phyloP scores from a whole-genome alignment of 2,113 vertebrate species.

The Zapus hudsonius region DNA sequence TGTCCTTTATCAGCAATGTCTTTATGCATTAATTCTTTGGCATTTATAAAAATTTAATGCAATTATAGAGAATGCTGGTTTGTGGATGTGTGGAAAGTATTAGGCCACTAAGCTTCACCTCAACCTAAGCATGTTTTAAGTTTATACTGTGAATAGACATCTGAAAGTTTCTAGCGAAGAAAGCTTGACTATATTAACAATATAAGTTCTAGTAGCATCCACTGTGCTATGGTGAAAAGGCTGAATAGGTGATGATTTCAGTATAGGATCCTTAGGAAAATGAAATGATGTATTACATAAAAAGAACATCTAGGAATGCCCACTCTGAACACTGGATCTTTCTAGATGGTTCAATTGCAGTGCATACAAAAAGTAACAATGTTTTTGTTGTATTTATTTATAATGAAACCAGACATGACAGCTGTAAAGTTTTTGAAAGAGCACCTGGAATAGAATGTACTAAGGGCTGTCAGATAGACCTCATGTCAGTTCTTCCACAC shows the following conservation, averaged over 20 bases:
- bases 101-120: too few relatives aligned
- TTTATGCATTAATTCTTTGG: neutral
- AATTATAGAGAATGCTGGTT: neutral
- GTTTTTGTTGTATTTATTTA: too few relatives aligned
- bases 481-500: neutral
- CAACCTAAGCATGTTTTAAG: neutral
- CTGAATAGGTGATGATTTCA: accelerated
- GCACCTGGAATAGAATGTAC: accelerated
- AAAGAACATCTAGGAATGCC: accelerated
- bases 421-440: neutral
- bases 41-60: neutral
- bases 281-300: accelerated
- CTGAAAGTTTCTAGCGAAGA: neutral
- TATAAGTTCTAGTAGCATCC: accelerated
- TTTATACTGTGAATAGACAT: neutral
- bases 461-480: accelerated
- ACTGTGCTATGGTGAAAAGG: neutral
- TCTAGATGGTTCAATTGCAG: too few relatives aligned
- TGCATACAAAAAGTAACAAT: too few relatives aligned
- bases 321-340: neutral
- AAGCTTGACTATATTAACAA: neutral
- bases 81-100: neutral
- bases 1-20: neutral
- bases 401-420: neutral
- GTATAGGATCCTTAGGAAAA: neutral